A percentile compares a stretch with the other conserved stretches of the same genome.
Conservation (phyloP, 2,113 vertebrate species). For the Globicephala melas region DNA sequence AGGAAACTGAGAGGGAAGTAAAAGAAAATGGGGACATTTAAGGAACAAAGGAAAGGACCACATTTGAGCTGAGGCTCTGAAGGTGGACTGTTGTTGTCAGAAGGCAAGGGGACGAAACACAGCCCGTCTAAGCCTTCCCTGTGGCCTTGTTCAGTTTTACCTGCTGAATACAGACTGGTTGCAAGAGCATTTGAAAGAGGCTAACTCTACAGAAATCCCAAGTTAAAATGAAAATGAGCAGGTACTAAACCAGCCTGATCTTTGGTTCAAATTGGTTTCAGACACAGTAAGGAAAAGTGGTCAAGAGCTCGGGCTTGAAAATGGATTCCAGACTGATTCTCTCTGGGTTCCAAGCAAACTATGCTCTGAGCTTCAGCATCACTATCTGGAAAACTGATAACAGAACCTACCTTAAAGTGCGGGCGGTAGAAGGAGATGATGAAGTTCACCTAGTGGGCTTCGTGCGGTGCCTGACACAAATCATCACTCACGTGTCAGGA, state of each 20-base stretch:
- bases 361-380: neutral
- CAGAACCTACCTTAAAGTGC: neutral
- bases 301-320: neutral
- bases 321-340: neutral
- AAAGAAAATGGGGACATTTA: conserved; percentile 68
- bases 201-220: neutral
- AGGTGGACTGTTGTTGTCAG: neutral
- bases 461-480: neutral
- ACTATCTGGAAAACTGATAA: neutral
- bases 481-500: neutral
- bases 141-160: neutral
- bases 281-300: neutral
- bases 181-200: neutral
- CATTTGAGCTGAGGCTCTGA: neutral
- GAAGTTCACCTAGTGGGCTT: neutral
- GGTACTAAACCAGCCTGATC: neutral
- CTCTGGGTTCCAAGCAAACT: neutral
- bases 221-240: neutral
- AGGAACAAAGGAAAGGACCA: conserved; percentile 63
- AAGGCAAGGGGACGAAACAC: neutral
- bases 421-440: neutral
- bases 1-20: conserved; percentile 74
- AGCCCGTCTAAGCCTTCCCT: rapidly evolving
- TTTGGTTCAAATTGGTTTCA: neutral
- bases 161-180: neutral